Evolutionary conservation across 2,797 vertebrate genomes (phyloP), one percentile per base, ranked within the genome.

Genomic region (Prunella strophiata): DNA sequence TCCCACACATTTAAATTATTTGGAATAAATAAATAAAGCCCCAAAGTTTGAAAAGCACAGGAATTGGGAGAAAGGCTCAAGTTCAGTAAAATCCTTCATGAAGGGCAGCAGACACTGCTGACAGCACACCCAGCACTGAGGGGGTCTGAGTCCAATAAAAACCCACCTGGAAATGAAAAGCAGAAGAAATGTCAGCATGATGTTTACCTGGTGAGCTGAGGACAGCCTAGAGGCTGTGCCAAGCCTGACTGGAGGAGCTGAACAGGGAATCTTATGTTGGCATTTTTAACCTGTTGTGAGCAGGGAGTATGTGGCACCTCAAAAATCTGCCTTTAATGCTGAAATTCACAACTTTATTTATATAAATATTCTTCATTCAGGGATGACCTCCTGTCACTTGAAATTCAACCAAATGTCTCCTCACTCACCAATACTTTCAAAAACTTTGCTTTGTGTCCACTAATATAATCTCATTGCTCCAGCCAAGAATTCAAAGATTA

Each of bases 401-500:
- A 79, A 84, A 72, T 58, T 55, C 59, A 34, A 66, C 3, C 12
- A 67, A 57, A 25, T 23, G 23, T 38, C 45, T 72, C 6, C 17
- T 43, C 16, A 16, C 13, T 74, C 23, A 77, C 13, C 26, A 43
- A n/a, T 19, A 85, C 48, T 61, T 90, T 32, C 38, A 81, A 92
- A 92, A 63, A 26, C 29, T 29, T 15, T 73, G 34, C 68, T 78
- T 38, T 29, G 47, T 81, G 48, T 91, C 68, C 45, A 77, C 27
- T 40, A 89, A 87, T 62, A 63, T 29, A 85, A 72, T 70, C 82
- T 67, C 47, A 89, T 61, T 57, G 74, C 48, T 30, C 43, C 55
- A 51, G 82, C 50, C 55, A 71, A 80, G 10, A 84, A 89, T 81
- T 79, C 66, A 54, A 93, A 96, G 26, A 95, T 61, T 57, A 48